phyloP scores from a whole-genome alignment of 2,113 vertebrate genomes.

The Nannospalax galili region DNA sequence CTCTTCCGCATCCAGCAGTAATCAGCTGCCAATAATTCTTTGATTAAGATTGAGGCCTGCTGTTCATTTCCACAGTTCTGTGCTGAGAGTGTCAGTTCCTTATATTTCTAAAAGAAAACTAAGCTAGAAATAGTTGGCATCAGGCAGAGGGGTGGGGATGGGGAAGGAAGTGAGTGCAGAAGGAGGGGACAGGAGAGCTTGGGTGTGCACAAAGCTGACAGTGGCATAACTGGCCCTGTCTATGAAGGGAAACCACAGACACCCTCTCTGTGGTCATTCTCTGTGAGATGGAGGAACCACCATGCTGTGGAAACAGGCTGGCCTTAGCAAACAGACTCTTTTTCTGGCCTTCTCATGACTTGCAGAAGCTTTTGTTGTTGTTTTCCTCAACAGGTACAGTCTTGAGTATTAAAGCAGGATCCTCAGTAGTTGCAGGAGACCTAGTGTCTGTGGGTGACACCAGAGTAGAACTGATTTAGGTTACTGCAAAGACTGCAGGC shows the following conservation, averaged over 20 bases:
- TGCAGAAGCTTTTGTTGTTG: not conserved
- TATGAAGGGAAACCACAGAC: not conserved
- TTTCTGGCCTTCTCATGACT: not conserved
- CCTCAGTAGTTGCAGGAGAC: not conserved
- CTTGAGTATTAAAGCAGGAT: too few species aligned
- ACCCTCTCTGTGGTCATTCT: not conserved
- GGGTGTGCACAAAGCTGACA: not conserved
- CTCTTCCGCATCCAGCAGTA: too few species aligned
- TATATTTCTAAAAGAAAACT: conserved; percentile 11
- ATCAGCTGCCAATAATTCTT: too few species aligned
- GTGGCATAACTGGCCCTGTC: not conserved
- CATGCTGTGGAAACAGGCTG: not conserved
- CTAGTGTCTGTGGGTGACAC: fast-evolving
- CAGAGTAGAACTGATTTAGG: not conserved
- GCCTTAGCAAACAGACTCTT: not conserved
- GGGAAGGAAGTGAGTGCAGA: not conserved
- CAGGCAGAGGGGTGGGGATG: fast-evolving
- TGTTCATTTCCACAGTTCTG: too few species aligned
- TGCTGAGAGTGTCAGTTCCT: too few species aligned
- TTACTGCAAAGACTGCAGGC: not conserved
- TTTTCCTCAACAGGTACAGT: not conserved
- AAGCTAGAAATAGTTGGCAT: not conserved
- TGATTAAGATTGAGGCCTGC: too few species aligned
- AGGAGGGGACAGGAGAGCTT: not conserved
- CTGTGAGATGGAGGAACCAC: fast-evolving